Base-by-base conservation (phyloP, 2,113 vertebrate species). In the Poeciliopsis retropinna region DNA sequence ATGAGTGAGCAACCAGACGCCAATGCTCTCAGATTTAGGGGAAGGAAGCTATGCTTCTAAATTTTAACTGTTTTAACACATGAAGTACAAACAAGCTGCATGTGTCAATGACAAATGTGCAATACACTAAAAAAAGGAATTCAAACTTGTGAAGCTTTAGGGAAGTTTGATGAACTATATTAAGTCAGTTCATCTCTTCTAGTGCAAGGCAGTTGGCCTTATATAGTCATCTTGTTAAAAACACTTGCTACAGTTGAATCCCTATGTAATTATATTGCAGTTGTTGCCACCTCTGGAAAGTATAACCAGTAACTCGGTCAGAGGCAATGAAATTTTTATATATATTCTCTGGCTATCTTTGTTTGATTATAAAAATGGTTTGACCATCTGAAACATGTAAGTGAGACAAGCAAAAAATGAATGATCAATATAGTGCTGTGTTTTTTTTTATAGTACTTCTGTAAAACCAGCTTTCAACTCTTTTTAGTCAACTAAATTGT, bases 51-150 rank as follows among this genome's bases (percentile, higher is more conserved):
- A 7, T 62, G 7, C 13, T 22, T 68, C 73, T 73, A 63, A 70
- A 80, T 81, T 4, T 27, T 61, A 73, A 64, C 60, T 73, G 54
- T 80, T 84, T 80, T 84, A 19, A 79, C 74, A 64, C 64, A 51
- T 8, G 15, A 72, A 68, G 57, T 78, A 67, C 63, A 82, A 54
- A 74, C 44, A 64, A 31, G 63, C 47, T 60, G 14, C 12, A 41
- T 64, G 66, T 78, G 44, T 60, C 8, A 29, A 1, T 73, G 0
- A 25, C 39, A 57, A 31, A 9, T 25, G 69, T 39, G 54, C 30
- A 15, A 13, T 32, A 34, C 17, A 2, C 17, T 28, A 6, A 10
- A 57, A 57, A 3, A 57, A 17, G 4, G 44, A 22, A 17, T 27
- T 4, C 5, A 8, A 67, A 39, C 28, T 11, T 1, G 9, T 47